Evolutionary conservation across 2,888 invertebrate species (phyloP).

Genomic region (Chirona hameri): DNA sequence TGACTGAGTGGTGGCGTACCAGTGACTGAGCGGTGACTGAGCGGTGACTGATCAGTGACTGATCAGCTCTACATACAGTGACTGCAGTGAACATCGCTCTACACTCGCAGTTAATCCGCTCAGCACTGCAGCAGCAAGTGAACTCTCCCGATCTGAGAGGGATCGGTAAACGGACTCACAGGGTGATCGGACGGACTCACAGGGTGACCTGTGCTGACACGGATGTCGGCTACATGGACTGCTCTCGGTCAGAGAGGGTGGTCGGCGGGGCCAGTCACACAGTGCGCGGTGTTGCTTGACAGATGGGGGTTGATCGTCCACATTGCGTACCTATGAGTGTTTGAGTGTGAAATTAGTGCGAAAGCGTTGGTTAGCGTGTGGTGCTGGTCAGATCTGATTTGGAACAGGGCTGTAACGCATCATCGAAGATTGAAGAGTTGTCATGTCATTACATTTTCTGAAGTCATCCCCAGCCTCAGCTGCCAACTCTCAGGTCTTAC

Average conservation of each 20-base stretch:
- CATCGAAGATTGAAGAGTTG: too few relatives aligned
- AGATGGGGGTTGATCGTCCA: neutral
- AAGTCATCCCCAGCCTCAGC: too few relatives aligned
- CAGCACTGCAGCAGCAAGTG: neutral
- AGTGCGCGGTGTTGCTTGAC: neutral
- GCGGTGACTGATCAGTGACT: too few relatives aligned
- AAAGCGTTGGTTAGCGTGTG: too few relatives aligned
- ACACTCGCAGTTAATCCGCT: neutral
- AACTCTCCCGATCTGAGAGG: neutral
- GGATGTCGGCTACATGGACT: neutral
- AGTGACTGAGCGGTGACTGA: too few relatives aligned
- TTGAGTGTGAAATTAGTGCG: too few relatives aligned
- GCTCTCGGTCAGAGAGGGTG: neutral
- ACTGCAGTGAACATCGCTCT: neutral
- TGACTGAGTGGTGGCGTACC: too few relatives aligned
- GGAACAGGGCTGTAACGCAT: too few relatives aligned
- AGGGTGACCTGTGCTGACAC: neutral
- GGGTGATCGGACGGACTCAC: neutral
- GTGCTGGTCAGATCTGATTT: too few relatives aligned
- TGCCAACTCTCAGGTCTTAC: too few relatives aligned
- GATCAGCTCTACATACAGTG: neutral
- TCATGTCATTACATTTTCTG: too few relatives aligned
- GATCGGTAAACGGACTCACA: neutral
- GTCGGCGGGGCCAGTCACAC: neutral
- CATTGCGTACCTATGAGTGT: too few relatives aligned